Conservation (phyloP, 2,888 invertebrate species). For the Scaptomyza flava region DNA sequence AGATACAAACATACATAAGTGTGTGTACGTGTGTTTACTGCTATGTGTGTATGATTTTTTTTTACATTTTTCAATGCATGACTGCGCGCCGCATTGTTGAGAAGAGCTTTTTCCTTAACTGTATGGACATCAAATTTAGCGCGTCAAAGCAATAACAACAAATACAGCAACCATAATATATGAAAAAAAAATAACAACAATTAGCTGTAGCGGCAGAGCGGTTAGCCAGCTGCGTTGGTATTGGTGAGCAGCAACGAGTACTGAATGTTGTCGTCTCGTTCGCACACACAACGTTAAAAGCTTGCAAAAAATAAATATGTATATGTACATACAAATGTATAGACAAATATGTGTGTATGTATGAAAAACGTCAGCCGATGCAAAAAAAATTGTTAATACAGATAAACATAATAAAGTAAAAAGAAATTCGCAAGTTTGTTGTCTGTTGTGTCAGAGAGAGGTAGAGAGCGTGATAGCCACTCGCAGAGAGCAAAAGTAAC, state of each 20-base stretch:
- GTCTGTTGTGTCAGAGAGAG: constrained; percentile 23
- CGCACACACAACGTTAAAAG: constrained; percentile 33
- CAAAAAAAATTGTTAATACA: constrained; percentile 63
- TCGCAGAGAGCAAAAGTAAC: constrained; percentile 57
- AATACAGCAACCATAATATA: constrained; percentile 3
- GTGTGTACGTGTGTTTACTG: constrained; percentile 42
- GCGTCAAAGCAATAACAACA: constrained; percentile 65
- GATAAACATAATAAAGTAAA: constrained; percentile 61
- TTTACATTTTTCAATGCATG: constrained; percentile 63
- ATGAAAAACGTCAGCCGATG: constrained; percentile 44
- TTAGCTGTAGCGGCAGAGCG: constrained; percentile 57
- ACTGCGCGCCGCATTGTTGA: constrained; percentile 67
- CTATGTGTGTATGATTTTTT: constrained; percentile 35
- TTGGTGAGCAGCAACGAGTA: constrained; percentile 45
- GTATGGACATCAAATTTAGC: constrained; percentile 55
- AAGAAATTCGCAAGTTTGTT: constrained; percentile 64
- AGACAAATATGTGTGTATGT: constrained; percentile 5
- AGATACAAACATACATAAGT: not conserved
- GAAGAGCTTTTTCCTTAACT: constrained; percentile 67
- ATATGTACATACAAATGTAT: not conserved
- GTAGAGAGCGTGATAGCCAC: constrained; percentile 15
- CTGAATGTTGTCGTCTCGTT: constrained; percentile 42
- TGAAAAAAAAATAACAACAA: constrained; percentile 54
- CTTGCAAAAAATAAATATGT: constrained; percentile 41
- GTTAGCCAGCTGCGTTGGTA: constrained; percentile 46